Percentiles rank a stretch among this genome's conserved stretches.
phyloP scores from a whole-genome alignment of 2,797 vertebrate genomes.

The Malurus splendens region DNA sequence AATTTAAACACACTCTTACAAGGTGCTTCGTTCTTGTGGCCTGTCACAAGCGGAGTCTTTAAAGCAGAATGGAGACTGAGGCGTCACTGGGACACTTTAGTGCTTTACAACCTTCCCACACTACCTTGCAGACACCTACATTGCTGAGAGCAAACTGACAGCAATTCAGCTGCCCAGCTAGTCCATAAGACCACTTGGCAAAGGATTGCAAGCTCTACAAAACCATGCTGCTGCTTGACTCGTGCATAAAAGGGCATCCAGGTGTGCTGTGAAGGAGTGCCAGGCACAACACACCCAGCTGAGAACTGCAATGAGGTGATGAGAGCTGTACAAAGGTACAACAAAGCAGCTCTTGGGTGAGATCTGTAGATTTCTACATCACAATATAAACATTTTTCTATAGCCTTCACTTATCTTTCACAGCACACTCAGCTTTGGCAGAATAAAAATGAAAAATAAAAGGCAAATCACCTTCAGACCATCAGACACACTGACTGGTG shows the following conservation, averaged over 20 bases:
- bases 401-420: background rate
- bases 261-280: slow-evolving; percentile 14
- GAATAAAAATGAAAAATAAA: background rate
- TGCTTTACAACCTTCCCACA: slow-evolving; percentile 32
- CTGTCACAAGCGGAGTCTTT: rapidly evolving
- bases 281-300: slow-evolving; percentile 22
- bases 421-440: background rate
- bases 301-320: slow-evolving; percentile 2
- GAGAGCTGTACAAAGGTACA: slow-evolving; percentile 6
- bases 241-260: background rate
- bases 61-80: background rate
- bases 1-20: background rate
- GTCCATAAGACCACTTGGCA: background rate
- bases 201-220: background rate
- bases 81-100: rapidly evolving
- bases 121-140: background rate
- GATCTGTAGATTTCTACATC: slow-evolving; percentile 17
- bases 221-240: background rate
- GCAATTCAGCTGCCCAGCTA: slow-evolving; percentile 10
- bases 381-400: slow-evolving; percentile 1
- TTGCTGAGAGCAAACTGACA: slow-evolving; percentile 4
- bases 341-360: background rate
- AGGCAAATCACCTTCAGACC: background rate
- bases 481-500: background rate
- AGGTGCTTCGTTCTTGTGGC: rapidly evolving